Base-by-base conservation (phyloP, 37 sponge, comb jelly and placozoan genomes). In the Haliclona indistincta region DNA sequence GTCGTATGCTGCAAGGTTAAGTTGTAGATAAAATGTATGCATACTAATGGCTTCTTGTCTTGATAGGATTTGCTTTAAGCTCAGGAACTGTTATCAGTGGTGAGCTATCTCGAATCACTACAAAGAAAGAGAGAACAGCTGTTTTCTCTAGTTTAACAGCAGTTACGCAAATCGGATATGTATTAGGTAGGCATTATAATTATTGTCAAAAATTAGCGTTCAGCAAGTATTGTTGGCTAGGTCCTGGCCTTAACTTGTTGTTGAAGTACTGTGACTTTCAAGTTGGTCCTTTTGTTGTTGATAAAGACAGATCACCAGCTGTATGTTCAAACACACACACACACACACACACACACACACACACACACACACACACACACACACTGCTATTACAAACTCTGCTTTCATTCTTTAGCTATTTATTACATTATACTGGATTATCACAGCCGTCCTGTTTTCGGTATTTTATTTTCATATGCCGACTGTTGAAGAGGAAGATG, bases 181-280 rank as follows among this genome's bases (percentile, higher is more conserved):
- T n/a, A n/a, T n/a, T n/a, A n/a, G n/a, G n/a, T n/a, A n/a, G n/a
- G n/a, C n/a, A n/a, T n/a, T n/a, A n/a, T n/a, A n/a, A n/a, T n/a
- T n/a, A n/a, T n/a, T n/a, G n/a, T n/a, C n/a, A n/a, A n/a, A n/a
- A n/a, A n/a, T n/a, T n/a, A n/a, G n/a, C n/a, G n/a, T n/a, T n/a
- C n/a, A 20, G 34, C 2, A 58, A 42, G 17, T 22, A 42, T 3
- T 13, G 25, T 39, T 20, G 17, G 44, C 28, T 65, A 89, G 91
- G 94, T 56, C 95, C 95, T 4, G 95, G 83, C 10, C 71, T 94
- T 42, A 94, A 94, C 65, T 58, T 94, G n/a, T 91, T 94, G 40
- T 64, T 91, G 22, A 60, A 51, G 1, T 40, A 74, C 33, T 29
- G 62, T 2, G 36, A 94, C 34, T 91, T 88, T 76, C 40, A 88